phyloP scores from a whole-genome alignment of 92 coral and sea anemone species.

The Nematostella vectensis region DNA sequence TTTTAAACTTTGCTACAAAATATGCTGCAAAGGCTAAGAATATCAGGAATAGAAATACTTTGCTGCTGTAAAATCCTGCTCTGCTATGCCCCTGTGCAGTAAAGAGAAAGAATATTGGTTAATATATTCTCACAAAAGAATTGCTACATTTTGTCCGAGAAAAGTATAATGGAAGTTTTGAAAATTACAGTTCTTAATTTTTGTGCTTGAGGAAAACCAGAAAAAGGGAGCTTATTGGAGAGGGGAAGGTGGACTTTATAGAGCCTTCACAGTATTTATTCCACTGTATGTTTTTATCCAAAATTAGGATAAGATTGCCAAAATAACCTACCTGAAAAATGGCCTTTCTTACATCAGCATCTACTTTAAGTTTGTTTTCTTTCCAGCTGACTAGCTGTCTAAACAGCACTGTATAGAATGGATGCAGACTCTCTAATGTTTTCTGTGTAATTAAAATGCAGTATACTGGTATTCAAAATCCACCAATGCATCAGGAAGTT shows the following conservation, averaged over 20 bases:
- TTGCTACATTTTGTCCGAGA: too few species aligned
- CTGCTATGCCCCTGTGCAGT: too few species aligned
- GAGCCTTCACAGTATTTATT: too few species aligned
- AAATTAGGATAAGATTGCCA: not conserved
- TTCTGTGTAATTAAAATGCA: constrained; percentile 15
- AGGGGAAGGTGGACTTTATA: too few species aligned
- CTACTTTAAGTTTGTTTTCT: constrained; percentile 17
- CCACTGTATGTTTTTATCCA: too few species aligned
- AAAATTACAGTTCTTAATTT: constrained; percentile 3
- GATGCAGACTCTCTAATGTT: constrained; percentile 26
- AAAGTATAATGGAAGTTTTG: too few species aligned
- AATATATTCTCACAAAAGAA: too few species aligned
- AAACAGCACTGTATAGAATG: constrained; percentile 40
- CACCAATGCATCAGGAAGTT: too few species aligned
- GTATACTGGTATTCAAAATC: too few species aligned
- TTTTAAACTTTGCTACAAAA: constrained; percentile 15
- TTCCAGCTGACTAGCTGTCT: constrained; percentile 34
- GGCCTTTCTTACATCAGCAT: constrained; percentile 5
- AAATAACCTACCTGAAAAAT: constrained; percentile 8
- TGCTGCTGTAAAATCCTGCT: not conserved
- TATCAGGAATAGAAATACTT: constrained; percentile 16
- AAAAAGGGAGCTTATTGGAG: too few species aligned
- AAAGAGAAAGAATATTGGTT: too few species aligned
- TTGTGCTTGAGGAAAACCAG: too few species aligned
- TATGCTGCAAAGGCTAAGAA: constrained; percentile 6